phyloP scores from a whole-genome alignment of 2,888 invertebrate genomes.

The Caenorhabditis plicata region DNA sequence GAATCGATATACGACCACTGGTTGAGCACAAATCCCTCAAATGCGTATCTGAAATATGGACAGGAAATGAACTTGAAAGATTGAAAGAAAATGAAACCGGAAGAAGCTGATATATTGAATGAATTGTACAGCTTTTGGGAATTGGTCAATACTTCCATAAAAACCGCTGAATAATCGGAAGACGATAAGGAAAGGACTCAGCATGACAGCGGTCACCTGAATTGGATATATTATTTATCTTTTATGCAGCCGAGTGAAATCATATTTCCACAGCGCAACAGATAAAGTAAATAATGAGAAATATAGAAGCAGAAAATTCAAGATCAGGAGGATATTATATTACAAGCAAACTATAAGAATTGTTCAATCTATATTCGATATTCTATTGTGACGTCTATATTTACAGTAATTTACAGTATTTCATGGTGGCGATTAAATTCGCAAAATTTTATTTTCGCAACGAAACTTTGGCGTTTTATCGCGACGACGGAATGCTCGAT shows the following conservation, averaged over 20 bases:
- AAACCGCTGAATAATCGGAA: slow-evolving; percentile 60
- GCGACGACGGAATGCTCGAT: too few relatives aligned
- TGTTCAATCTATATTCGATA: too few relatives aligned
- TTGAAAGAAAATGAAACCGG: slow-evolving; percentile 12
- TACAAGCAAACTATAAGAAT: too few relatives aligned
- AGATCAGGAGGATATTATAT: too few relatives aligned
- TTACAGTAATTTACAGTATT: too few relatives aligned
- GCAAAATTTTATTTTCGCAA: too few relatives aligned
- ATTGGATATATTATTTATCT: neutral
- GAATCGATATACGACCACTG: slow-evolving; percentile 38
- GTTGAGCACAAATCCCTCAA: slow-evolving; percentile 68
- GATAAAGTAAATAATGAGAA: neutral
- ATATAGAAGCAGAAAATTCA: neutral
- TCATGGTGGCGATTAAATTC: too few relatives aligned
- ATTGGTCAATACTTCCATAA: slow-evolving; percentile 52
- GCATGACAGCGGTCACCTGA: slow-evolving; percentile 30
- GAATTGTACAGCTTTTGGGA: slow-evolving; percentile 59
- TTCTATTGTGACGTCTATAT: too few relatives aligned
- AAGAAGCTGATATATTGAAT: slow-evolving; percentile 43
- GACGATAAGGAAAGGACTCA: slow-evolving; percentile 57
- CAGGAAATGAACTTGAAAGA: too few relatives aligned
- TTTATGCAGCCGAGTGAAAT: too few relatives aligned
- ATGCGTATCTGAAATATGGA: slow-evolving; percentile 40
- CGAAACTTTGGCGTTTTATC: too few relatives aligned
- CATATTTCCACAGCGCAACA: too few relatives aligned